A percentile compares a stretch with the other conserved stretches of the same genome.
Conservation (phyloP, 2,113 vertebrate species). For the Vulpes lagopus region DNA sequence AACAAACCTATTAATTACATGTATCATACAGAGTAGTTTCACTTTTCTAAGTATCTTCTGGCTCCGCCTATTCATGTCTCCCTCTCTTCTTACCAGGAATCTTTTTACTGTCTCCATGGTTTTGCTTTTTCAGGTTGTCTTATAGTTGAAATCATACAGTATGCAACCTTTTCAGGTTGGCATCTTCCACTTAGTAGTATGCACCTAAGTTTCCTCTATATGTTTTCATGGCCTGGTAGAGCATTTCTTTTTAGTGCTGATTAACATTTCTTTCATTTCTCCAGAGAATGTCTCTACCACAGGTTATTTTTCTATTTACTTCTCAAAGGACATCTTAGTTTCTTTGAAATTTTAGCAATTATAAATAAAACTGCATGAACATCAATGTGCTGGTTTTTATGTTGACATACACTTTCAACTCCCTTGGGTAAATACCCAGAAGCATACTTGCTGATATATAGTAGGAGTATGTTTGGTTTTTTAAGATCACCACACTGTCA, state of each 20-base stretch:
- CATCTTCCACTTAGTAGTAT: background rate
- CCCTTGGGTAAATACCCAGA: background rate
- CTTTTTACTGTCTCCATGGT: background rate
- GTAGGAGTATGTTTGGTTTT: background rate
- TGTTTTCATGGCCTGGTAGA: background rate
- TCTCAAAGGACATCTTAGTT: too few relatives aligned
- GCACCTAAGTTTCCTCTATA: background rate
- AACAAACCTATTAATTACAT: background rate
- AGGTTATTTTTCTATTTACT: background rate
- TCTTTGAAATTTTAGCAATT: background rate
- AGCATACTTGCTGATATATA: background rate
- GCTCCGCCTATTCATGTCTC: background rate
- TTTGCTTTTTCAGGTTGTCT: background rate
- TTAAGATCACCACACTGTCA: background rate
- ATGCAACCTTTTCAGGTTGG: background rate
- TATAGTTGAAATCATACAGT: background rate
- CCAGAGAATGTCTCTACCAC: background rate
- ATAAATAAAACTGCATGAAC: background rate
- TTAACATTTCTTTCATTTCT: background rate
- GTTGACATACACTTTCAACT: background rate
- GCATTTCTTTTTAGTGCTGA: background rate
- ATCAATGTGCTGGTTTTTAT: background rate
- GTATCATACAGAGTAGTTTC: background rate
- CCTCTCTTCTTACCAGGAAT: background rate
- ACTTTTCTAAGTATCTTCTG: background rate